Evolutionary conservation across 2,113 vertebrate species (phyloP).

Genomic region (Naja naja): DNA sequence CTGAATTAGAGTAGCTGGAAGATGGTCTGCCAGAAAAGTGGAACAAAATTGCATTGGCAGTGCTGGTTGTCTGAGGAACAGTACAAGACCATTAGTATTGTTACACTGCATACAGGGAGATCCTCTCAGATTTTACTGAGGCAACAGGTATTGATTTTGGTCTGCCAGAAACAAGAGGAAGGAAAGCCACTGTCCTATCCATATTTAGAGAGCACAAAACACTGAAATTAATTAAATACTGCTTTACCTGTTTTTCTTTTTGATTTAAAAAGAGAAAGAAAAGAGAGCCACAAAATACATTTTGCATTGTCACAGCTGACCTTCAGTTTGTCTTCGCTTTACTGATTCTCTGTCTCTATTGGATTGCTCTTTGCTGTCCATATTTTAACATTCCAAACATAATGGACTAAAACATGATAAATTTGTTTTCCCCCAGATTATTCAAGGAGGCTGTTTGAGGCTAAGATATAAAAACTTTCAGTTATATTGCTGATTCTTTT

Average conservation of each 20-base stretch:
- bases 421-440: neutral
- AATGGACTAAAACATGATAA: neutral
- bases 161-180: constrained; percentile 51
- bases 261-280: neutral
- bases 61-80: constrained; percentile 65
- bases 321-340: neutral
- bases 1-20: constrained; percentile 74
- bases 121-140: constrained; percentile 68
- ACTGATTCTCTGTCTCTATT: neutral
- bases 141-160: constrained; percentile 72
- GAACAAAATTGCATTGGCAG: constrained; percentile 81
- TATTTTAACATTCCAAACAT: neutral
- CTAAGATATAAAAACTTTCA: neutral
- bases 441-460: neutral
- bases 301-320: neutral
- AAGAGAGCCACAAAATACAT: neutral
- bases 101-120: constrained; percentile 58
- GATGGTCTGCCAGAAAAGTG: constrained; percentile 72
- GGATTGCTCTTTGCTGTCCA: neutral
- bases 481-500: neutral
- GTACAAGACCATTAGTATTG: constrained; percentile 68
- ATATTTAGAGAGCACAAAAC: constrained; percentile 13
- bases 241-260: neutral
- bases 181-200: constrained; percentile 2
- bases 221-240: neutral